phyloP scores from a whole-genome alignment of 2,888 invertebrate genomes.

The Perithous albicinctus region DNA sequence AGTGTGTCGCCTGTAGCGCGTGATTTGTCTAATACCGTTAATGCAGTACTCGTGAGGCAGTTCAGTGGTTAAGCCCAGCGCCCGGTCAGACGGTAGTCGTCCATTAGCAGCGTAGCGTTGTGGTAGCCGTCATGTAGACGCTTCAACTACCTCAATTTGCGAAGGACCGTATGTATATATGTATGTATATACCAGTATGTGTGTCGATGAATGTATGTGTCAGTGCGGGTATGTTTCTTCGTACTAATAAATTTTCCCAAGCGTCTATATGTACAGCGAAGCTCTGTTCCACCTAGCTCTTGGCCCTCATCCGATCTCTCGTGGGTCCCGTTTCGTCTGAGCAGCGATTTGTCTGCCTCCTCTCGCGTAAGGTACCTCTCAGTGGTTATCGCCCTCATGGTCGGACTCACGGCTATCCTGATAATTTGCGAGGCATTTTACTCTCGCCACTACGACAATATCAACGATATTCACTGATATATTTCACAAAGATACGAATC shows the following conservation, averaged over 20 bases:
- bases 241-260: slow-evolving; percentile 54
- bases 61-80: slow-evolving; percentile 56
- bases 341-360: slow-evolving; percentile 32
- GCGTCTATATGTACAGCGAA: neutral
- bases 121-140: slow-evolving; percentile 46
- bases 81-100: slow-evolving; percentile 59
- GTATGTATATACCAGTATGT: slow-evolving; percentile 1
- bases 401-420: slow-evolving; percentile 6
- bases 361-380: slow-evolving; percentile 9
- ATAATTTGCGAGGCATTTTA: slow-evolving; percentile 9
- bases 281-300: slow-evolving; percentile 19
- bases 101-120: slow-evolving; percentile 56
- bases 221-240: slow-evolving; percentile 36
- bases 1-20: neutral
- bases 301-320: slow-evolving; percentile 14
- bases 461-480: neutral
- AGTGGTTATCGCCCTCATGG: slow-evolving; percentile 30
- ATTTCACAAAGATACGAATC: neutral
- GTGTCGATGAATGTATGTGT: neutral
- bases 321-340: slow-evolving; percentile 28
- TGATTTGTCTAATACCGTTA: slow-evolving; percentile 54
- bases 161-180: slow-evolving; percentile 23
- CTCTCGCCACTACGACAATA: neutral
- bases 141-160: slow-evolving; percentile 54
- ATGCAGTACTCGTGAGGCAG: slow-evolving; percentile 12